phyloP scores from a whole-genome alignment of 2,113 vertebrate species.

The Sardina pilchardus region DNA sequence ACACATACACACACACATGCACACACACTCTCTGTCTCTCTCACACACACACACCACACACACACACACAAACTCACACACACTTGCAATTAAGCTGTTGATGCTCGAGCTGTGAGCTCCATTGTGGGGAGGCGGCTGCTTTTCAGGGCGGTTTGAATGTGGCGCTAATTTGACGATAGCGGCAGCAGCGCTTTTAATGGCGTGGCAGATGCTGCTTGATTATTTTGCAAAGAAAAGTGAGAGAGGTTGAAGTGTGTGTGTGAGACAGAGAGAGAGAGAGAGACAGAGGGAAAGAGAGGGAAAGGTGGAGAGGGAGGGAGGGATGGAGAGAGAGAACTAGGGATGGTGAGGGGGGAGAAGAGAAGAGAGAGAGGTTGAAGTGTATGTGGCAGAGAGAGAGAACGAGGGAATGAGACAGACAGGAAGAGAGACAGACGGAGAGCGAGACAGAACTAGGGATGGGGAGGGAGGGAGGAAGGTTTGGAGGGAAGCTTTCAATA shows the following conservation, averaged over 20 bases:
- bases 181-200: conserved; percentile 61
- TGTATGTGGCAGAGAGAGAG: conserved; percentile 44
- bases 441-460: conserved; percentile 39
- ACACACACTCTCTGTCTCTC: no score
- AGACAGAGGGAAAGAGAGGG: conserved; percentile 54
- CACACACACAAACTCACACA: conserved; percentile 42
- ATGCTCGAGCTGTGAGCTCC: conserved; percentile 68
- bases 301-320: conserved; percentile 51
- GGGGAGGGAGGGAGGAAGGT: conserved; percentile 30
- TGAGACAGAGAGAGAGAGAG: conserved; percentile 54
- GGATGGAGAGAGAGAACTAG: conserved; percentile 48
- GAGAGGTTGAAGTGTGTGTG: conserved; percentile 55
- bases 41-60: not conserved
- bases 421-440: conserved; percentile 58
- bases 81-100: conserved; percentile 65
- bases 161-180: conserved; percentile 67
- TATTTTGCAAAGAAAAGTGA: conserved; percentile 37
- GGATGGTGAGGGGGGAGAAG: conserved; percentile 56
- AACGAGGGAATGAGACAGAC: conserved; percentile 57
- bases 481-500: conserved; percentile 62
- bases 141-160: conserved; percentile 71
- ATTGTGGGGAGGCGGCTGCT: conserved; percentile 68
- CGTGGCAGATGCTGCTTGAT: conserved; percentile 68
- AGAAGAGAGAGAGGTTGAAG: not conserved
- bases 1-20: not conserved